Base-by-base conservation (phyloP, 2,888 invertebrate genomes). In the Drosophila meridiana region DNA sequence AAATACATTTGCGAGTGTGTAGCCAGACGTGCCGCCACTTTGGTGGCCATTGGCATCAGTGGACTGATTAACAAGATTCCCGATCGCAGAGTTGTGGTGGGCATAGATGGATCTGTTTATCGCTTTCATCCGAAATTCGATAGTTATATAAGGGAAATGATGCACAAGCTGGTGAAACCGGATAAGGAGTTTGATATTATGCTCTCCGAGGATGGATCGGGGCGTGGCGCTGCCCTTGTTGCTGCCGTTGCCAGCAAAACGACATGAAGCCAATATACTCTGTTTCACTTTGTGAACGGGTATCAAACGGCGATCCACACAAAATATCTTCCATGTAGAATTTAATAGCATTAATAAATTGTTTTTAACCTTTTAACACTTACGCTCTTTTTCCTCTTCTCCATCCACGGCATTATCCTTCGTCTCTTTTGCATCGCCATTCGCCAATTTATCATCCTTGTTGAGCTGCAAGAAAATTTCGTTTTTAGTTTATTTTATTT, bases 121-220 rank as follows among this genome's bases (percentile, higher is more conserved):
- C 95, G 98, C 83, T 98, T 96, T 94, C 99, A 99, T 93, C 99
- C 99, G 0, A 96, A 97, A 93, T 99, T 99, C 95, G 97, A 98
- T 93, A 95, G 96, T 91, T 95, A 98, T 88, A 98, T 99, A 97
- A 95, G 96, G 86, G 96, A 97, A 78, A 97, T 97, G 93, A 97
- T 98, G 90, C 94, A 94, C 38, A 95, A 96, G 89, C 94, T 98
- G 73, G 95, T 97, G 13, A 94, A 94, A 59, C 95, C 96, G 2
- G 95, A 95, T 66, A 94, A 97, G 80, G 94, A 97, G 96, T 98
- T 98, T 93, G 96, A 97, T 93, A 94, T 99, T 83, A 98, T 98
- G 98, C 94, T 99, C 63, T 98, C 98, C 0, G 98, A 98, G 92
- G 99, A 99, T 92, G 98, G 98, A 57, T 98, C 98, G 89, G 99